Evolutionary conservation across 2,888 invertebrate genomes (phyloP), one percentile per base, ranked within the genome.

Genomic region (Mimumesa dahlbomi): DNA sequence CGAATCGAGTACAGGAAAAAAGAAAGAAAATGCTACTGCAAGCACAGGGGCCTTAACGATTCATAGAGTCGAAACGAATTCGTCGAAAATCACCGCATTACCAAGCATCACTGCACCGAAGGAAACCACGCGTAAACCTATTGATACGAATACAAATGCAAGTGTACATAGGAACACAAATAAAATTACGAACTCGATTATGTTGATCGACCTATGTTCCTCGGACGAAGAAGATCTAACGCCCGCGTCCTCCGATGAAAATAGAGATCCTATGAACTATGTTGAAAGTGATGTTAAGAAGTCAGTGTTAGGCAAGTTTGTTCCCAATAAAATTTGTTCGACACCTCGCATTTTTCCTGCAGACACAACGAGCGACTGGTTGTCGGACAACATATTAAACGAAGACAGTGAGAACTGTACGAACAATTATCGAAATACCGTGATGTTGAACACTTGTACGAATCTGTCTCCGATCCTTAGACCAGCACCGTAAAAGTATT

Each of bases 151-250:
- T n/a, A n/a, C n/a, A n/a, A n/a, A n/a, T n/a, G n/a, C n/a, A n/a
- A n/a, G n/a, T n/a, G n/a, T n/a, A n/a, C n/a, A n/a, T n/a, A n/a
- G n/a, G n/a, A n/a, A n/a, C n/a, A n/a, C n/a, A n/a, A n/a, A n/a
- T n/a, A n/a, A n/a, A n/a, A n/a, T n/a, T n/a, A n/a, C 69, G 1
- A 65, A 70, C 25, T 43, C 76, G 7, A 80, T 88, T 21, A 73
- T 84, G n/a, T 45, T 83, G 14, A 93, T 94, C 79, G 93, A 94
- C 85, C 91, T 94, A 84, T 94, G 94, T 87, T 93, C 91, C 5
- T 91, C 94, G 1, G 94, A 93, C 63, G 94, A 94, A 78, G 94
- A 85, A 13, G 85, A 85, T 77, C 79, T 88, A 40, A 58, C 3
- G 14, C 53, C 53, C 19, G 34, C 49, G 3, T 65, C 79, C 0